Base-by-base conservation (phyloP, 2,888 invertebrate species). In the Drosophila demipolita region DNA sequence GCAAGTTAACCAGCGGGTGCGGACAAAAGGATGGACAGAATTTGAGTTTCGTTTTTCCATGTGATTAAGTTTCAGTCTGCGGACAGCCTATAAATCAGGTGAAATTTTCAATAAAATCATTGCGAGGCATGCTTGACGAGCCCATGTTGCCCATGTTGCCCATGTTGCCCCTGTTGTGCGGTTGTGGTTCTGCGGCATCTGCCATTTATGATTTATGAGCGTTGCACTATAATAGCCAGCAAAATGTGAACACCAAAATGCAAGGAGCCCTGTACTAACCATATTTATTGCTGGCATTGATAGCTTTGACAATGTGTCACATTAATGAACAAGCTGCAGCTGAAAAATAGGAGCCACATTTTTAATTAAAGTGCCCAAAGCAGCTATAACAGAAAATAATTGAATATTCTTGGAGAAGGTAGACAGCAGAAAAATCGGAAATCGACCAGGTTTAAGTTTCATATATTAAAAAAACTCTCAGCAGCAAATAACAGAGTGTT, bases 31-130 rank as follows among this genome's bases (percentile, higher is more conserved):
- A 60, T 71, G 70, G 71, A 79, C 79, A 70, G 38, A 82, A 78
- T 87, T 87, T 62, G 78, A 78, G 74, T 80, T 85, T 84, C 86
- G 82, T 87, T 90, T 87, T 83, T 74, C 53, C 83, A 76, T 90
- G 80, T 90, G 89, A 90, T 88, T 89, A 87, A 87, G 83, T 75
- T 82, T 72, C 80, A 62, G 78, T 62, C 64, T 73, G 80, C 62
- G 80, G 80, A 49, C 66, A 68, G 70, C 77, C 78, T 66, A 87
- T 87, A 85, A 85, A 85, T 87, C 85, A 87, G 85, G 73, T 85
- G 53, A 73, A 76, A 78, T 85, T 85, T 86, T 85, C 88, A 87
- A 83, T 87, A 83, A 81, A 77, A 75, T 71, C 70, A 77, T 79
- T 76, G 71, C 66, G 72, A 73, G 61, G 67, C 73, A 72, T 66